Base-by-base conservation (phyloP, 2,888 invertebrate genomes). In the Malachius bipustulatus region DNA sequence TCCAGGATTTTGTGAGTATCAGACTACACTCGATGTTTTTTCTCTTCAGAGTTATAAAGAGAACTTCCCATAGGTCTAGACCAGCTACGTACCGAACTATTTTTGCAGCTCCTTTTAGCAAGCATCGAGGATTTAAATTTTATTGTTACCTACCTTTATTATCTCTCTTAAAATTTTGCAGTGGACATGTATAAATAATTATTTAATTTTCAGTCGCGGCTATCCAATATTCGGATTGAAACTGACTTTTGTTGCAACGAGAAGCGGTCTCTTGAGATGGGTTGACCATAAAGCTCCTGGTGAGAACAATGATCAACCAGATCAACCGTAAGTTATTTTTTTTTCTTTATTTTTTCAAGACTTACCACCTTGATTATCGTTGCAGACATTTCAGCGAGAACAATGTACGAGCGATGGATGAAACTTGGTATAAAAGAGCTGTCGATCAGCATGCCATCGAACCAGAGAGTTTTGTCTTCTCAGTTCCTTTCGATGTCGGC, bases 401-500 rank as follows among this genome's bases (percentile, higher is more conserved):
- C 39, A 80, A 88, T 56, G 73, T 77, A 1, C 69, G 82, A 42
- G 85, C 88, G 1, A 84, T 83, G 64, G 90, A 91, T 54, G 82
- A 84, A 39, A 74, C 84, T 19, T 91, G 90, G 89, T 91, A 90
- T 57, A 81, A 82, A 47, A 69, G 91, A 34, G 89, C 91, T 0
- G 85, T 91, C 2, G 90, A 91, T 57, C 89, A 90, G 51, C 83
- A 90, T 55, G 66, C 76, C 1, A 74, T 85, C 34, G 87, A 90
- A 49, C 82, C 82, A 1, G 84, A 88, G 51, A 87, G 89, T 57
- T 91, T 90, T 58, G 89, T 91, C 2, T 91, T 82, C 62, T 88
- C 89, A 30, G 82, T 87, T 16, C 83, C 84, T 1, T 84, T 83
- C 59, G 78, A 82, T 50, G 76, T 78, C 35, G 60, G 60, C 1